phyloP scores from a whole-genome alignment of 2,797 vertebrate genomes.

The Girardinus metallicus region DNA sequence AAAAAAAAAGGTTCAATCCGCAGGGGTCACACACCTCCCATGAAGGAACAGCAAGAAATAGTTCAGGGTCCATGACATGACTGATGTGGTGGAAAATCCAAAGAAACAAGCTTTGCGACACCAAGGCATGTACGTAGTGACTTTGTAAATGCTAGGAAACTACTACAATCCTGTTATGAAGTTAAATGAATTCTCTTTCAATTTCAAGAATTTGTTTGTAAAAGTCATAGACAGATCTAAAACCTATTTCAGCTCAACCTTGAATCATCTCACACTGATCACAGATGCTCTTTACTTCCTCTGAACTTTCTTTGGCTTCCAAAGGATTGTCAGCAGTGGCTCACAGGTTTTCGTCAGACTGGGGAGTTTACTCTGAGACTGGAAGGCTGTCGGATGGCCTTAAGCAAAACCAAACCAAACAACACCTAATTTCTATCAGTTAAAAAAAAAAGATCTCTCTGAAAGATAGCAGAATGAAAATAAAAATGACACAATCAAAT shows the following conservation, averaged over 20 bases:
- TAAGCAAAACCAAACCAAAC: not conserved
- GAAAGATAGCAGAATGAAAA: not conserved
- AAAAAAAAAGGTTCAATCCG: not conserved
- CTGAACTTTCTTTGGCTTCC: not conserved
- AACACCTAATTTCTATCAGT: not conserved
- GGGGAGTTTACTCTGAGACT: not conserved
- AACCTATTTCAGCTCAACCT: not conserved
- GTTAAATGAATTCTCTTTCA: not conserved
- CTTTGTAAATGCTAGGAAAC: not conserved
- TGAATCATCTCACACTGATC: not conserved
- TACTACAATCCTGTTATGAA: not conserved
- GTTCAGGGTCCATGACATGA: not conserved
- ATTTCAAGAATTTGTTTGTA: not conserved
- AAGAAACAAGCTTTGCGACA: not conserved
- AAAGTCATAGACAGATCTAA: not conserved
- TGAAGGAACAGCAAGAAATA: not conserved
- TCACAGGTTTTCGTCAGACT: not conserved
- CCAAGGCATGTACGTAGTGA: not conserved
- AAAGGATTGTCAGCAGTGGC: not conserved
- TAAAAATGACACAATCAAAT: not conserved
- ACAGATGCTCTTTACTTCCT: not conserved
- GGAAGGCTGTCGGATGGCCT: not conserved
- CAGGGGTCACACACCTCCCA: slow-evolving; percentile 1
- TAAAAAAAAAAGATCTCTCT: not conserved
- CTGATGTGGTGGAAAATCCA: not conserved